Evolutionary conservation across 2,113 vertebrate species (phyloP), one percentile per base, ranked within the genome.

Genomic region (Menura novaehollandiae): DNA sequence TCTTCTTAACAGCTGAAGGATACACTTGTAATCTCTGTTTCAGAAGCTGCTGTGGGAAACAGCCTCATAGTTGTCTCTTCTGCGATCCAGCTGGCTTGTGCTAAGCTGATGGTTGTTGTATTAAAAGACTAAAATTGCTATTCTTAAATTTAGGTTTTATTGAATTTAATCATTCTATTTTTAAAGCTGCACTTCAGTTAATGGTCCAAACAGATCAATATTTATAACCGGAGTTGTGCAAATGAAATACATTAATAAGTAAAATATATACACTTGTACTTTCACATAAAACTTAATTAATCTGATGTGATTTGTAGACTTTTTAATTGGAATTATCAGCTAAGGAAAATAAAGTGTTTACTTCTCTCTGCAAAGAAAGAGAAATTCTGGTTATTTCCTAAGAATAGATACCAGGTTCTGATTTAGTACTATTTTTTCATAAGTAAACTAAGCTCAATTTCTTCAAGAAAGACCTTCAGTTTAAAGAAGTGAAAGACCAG

Each of bases 121-220:
- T 77, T 83, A 95, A 74, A 95, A 86, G 27, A 46, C 71, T 91
- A 85, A 80, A 92, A 43, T 60, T 71, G 9, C 37, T 89, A 5
- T 71, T 88, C 39, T 88, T 92, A 89, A 92, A 81, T 85, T 58
- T 88, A 87, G 66, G 23, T 89, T 93, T 93, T 91, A 95, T 89
- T 92, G 88, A 80, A 88, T 89, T 80, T 91, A 94, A 92, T 95
- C 0, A 73, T 91, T 80, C 88, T 94, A 64, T 95, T 97, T 97
- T 97, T 63, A 97, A 95, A 93, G 64, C 58, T 63, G 52, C 51
- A 52, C 39, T 67, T 47, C 63, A 84, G 63, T 68, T 91, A 86
- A 95, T 93, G 88, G 88, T 91, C 51, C 76, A 95, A 96, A 85
- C 87, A 95, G 93, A 95, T 97, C 91, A 92, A 96, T 97, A 95